Percentiles rank a stretch among this genome's conserved stretches.
These are phyloP conservation scores for Eunapius fragilis DNA, from an alignment of 37 sponge, comb jelly and placozoan genomes.

Conservation along the genomic window DNA sequence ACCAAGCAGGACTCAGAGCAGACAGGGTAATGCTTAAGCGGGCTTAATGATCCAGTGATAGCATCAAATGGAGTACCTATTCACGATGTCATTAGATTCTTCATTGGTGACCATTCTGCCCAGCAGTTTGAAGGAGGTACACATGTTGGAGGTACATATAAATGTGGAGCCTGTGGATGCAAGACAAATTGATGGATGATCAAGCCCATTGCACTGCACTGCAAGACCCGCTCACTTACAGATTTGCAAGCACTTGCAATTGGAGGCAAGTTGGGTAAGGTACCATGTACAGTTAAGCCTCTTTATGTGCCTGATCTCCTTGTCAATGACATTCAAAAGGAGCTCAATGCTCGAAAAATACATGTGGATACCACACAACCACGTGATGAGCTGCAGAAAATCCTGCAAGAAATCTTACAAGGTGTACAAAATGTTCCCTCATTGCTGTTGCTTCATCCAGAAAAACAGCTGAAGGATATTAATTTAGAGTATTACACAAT, in stretches of 20 bases:
- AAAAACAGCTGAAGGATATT: neutral
- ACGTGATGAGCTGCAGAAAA: slow-evolving; percentile 3
- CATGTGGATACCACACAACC: neutral
- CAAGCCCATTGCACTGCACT: neutral
- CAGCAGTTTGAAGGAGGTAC: too few species aligned
- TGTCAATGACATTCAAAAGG: neutral
- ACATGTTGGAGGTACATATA: too few species aligned
- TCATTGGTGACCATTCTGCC: too few species aligned
- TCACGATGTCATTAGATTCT: too few species aligned
- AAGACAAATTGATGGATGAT: neutral
- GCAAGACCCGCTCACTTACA: slow-evolving; percentile 2
- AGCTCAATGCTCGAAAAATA: neutral
- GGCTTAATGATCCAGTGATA: neutral
- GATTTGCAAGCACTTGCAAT: slow-evolving; percentile 9
- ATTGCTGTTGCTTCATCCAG: neutral
- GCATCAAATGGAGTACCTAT: neutral
- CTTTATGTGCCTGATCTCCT: neutral
- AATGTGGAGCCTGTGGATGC: too few species aligned
- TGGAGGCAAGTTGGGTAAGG: neutral
- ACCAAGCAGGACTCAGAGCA: neutral
- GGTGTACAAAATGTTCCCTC: slow-evolving; percentile 6
- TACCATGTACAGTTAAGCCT: neutral
- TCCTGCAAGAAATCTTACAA: neutral
- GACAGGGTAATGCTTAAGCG: neutral
- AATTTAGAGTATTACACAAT: neutral